A percentile compares a stretch with the other conserved stretches of the same genome.
Conservation (phyloP, 2,888 invertebrate genomes). For the Rhabditoides inermis region DNA sequence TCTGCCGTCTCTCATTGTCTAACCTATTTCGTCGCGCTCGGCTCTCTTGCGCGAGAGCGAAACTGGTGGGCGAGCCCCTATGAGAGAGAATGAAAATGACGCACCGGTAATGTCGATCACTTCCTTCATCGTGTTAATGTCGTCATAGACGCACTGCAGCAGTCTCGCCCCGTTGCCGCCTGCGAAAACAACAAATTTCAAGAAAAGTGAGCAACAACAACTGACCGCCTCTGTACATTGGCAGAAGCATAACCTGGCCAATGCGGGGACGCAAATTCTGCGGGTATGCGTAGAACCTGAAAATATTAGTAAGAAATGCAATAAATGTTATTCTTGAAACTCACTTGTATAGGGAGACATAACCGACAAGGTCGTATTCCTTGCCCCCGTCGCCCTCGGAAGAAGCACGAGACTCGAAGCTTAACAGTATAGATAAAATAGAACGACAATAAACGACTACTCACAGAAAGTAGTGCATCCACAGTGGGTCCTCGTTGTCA, state of each 20-base stretch:
- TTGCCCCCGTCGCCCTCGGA: conserved; percentile 39
- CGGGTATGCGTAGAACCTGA: conserved; percentile 89
- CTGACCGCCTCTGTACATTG: conserved; percentile 20
- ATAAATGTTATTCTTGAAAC: too few species aligned
- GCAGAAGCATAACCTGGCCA: conserved; percentile 53
- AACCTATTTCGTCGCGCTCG: too few species aligned
- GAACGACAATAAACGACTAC: conserved; percentile 2
- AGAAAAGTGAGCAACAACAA: background rate
- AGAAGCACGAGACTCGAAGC: conserved; percentile 6
- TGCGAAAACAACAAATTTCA: background rate
- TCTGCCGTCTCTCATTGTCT: too few species aligned
- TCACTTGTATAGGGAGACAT: conserved; percentile 59
- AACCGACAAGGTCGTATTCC: conserved; percentile 73
- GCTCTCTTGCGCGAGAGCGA: too few species aligned
- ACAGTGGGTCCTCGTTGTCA: conserved; percentile 80
- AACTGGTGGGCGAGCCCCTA: too few species aligned
- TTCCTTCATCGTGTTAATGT: conserved; percentile 58
- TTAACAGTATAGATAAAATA: conserved; percentile 55
- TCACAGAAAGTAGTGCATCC: conserved; percentile 61
- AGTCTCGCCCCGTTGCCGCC: conserved; percentile 75
- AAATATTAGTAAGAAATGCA: conserved; percentile 64
- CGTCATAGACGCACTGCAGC: conserved; percentile 62
- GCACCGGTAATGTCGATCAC: conserved; percentile 68
- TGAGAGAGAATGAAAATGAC: too few species aligned
- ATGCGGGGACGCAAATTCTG: conserved; percentile 76